Conservation (phyloP, 2,797 vertebrate genomes). For the Acanthiza pusilla region DNA sequence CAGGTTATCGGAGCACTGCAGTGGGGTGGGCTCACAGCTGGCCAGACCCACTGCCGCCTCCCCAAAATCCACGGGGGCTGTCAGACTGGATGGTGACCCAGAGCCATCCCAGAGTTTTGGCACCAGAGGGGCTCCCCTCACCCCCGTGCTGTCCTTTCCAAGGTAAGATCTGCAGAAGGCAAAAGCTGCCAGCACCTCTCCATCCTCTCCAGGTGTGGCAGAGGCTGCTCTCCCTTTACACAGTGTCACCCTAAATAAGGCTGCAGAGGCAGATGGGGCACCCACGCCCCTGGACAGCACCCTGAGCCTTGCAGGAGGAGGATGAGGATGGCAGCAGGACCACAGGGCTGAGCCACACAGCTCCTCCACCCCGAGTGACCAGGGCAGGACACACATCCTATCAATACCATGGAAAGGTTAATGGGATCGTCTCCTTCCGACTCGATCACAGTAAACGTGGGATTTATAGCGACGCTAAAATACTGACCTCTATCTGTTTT, state of each 20-base stretch:
- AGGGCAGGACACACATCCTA: background rate
- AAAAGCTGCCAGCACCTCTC: background rate
- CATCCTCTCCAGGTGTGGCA: background rate
- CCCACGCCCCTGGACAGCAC: no score
- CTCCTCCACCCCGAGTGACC: background rate
- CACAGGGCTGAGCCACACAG: background rate
- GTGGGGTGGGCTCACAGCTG: accelerated
- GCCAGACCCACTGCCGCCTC: background rate
- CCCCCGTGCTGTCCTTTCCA: background rate
- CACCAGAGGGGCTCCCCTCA: background rate
- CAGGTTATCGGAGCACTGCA: background rate
- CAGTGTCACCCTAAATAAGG: background rate
- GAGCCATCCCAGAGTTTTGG: background rate
- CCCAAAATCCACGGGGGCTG: background rate
- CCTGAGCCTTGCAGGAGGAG: background rate
- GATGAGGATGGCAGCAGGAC: background rate
- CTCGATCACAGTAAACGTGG: constrained; percentile 48
- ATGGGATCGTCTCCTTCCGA: constrained; percentile 64
- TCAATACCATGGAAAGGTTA: constrained; percentile 64
- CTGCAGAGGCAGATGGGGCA: background rate
- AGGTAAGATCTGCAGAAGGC: background rate
- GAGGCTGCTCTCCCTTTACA: background rate
- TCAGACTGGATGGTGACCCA: background rate
- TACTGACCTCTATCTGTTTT: constrained; percentile 74
- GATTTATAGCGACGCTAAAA: constrained; percentile 69